Conservation (phyloP, 2,888 invertebrate genomes). For the Lysandra bellargus region DNA sequence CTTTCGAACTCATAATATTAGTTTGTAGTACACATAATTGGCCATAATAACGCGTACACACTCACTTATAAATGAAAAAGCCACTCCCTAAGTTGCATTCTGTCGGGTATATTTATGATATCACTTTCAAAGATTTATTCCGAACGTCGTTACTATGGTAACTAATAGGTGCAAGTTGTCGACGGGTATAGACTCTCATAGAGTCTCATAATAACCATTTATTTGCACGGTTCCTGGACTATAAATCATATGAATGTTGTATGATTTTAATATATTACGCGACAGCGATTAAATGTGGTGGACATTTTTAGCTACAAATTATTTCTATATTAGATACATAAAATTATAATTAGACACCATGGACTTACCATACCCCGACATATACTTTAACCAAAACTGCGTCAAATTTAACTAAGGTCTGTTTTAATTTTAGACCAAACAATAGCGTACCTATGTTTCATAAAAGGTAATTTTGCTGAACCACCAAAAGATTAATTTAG, state of each 20-base stretch:
- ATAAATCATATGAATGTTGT: slow-evolving; percentile 28
- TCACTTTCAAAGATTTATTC: slow-evolving; percentile 40
- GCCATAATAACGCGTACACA: not conserved
- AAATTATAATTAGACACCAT: too few relatives aligned
- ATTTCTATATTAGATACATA: too few relatives aligned
- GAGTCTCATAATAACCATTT: slow-evolving; percentile 28
- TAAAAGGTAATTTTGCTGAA: too few relatives aligned
- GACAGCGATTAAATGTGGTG: not conserved
- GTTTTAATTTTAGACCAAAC: too few relatives aligned
- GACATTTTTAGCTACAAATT: too few relatives aligned
- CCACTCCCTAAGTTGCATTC: slow-evolving; percentile 43
- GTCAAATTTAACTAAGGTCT: too few relatives aligned
- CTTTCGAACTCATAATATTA: not conserved
- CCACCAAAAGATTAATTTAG: too few relatives aligned
- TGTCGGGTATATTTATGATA: slow-evolving; percentile 41
- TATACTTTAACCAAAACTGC: too few relatives aligned
- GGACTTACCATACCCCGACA: too few relatives aligned
- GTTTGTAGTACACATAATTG: not conserved
- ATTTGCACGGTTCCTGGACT: slow-evolving; percentile 30
- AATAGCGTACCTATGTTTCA: too few relatives aligned
- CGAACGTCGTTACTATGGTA: slow-evolving; percentile 36
- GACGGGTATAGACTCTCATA: slow-evolving; percentile 30
- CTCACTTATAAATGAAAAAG: slow-evolving; percentile 38
- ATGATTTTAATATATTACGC: not conserved
- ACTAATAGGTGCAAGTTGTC: slow-evolving; percentile 37